Percentiles rank a stretch among this genome's conserved stretches.
Conservation (phyloP, 2,113 vertebrate genomes). For the Chlorodrepanis virens region DNA sequence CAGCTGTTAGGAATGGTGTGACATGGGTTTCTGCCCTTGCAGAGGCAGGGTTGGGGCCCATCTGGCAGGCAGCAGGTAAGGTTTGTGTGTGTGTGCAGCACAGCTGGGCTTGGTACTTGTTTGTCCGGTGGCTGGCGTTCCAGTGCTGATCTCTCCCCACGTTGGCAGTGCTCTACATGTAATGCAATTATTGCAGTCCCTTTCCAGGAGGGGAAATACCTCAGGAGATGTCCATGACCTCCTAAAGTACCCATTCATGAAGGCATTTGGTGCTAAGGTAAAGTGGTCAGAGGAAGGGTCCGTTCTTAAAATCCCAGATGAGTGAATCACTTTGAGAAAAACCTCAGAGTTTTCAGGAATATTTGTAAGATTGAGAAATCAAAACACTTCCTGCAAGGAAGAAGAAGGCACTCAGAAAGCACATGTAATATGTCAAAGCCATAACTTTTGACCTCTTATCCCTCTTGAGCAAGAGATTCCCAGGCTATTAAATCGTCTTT, state of each 20-base stretch:
- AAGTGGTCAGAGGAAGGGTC: background rate
- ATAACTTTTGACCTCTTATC: background rate
- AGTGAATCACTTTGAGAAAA: background rate
- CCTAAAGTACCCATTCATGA: background rate
- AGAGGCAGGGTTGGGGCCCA: background rate
- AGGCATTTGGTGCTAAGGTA: background rate
- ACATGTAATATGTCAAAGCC: background rate
- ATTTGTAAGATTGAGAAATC: background rate
- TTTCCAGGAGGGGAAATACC: background rate
- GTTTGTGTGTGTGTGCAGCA: background rate
- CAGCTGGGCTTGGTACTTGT: background rate
- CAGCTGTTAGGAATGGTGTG: fast-evolving
- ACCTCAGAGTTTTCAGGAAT: background rate
- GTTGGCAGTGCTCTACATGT: fast-evolving
- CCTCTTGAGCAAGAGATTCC: constrained; percentile 29
- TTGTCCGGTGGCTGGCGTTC: fast-evolving
- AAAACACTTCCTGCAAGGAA: background rate
- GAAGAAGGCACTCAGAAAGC: background rate
- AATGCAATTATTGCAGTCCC: background rate
- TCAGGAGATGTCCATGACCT: background rate
- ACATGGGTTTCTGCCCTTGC: background rate
- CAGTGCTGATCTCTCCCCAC: background rate
- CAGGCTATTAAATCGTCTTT: constrained; percentile 63
- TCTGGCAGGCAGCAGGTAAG: background rate
- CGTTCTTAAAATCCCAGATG: background rate